Conservation (phyloP, 2,113 vertebrate species). For the Petrocephalus zakoni region DNA sequence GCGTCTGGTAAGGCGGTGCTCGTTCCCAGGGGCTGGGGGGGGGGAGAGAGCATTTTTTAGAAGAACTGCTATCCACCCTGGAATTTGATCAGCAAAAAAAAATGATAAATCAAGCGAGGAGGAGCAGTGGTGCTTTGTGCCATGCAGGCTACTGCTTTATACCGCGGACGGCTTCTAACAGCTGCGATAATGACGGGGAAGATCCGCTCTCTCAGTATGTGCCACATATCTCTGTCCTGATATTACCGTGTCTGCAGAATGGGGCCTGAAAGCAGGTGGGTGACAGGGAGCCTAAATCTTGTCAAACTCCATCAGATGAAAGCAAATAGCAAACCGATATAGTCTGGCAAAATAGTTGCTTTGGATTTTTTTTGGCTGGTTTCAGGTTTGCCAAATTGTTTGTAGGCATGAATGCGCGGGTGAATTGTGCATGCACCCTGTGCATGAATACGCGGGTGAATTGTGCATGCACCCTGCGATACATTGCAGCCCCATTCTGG, state of each 20-base stretch:
- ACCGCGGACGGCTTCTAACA: not conserved
- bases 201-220: not conserved
- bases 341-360: not conserved
- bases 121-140: not conserved
- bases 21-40: not conserved
- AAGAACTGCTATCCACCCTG: not conserved
- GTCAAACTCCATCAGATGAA: not conserved
- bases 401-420: not conserved
- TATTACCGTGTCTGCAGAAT: not conserved
- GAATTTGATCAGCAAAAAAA: conserved; percentile 2
- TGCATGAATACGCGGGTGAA: not conserved
- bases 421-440: not conserved
- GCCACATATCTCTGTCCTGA: not conserved
- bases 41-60: not conserved
- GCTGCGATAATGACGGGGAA: not conserved
- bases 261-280: not conserved
- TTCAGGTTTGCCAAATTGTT: not conserved
- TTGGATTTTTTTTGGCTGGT: not conserved
- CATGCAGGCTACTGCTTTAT: not conserved
- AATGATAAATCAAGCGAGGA: not conserved
- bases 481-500: not conserved
- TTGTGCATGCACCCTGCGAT: not conserved
- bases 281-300: not conserved
- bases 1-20: not conserved
- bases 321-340: not conserved